phyloP scores from a whole-genome alignment of 2,113 vertebrate species.

The Columba janthina region DNA sequence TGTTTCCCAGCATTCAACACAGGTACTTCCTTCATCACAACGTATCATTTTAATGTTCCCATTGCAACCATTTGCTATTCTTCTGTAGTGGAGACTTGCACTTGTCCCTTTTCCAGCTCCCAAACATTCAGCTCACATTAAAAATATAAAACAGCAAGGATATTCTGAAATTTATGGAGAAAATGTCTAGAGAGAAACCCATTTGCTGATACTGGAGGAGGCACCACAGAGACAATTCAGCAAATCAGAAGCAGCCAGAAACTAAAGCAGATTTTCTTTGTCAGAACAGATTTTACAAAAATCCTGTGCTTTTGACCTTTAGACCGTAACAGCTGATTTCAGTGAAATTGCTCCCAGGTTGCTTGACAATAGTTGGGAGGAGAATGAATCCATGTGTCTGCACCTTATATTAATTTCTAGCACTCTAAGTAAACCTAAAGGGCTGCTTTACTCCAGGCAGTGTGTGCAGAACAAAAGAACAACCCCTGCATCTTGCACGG shows the following conservation, averaged over 20 bases:
- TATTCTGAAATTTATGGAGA: background rate
- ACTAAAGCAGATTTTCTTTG: slow-evolving; percentile 9
- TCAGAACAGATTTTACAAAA: slow-evolving; percentile 28
- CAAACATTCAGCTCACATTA: slow-evolving; percentile 9
- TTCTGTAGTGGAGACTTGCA: background rate
- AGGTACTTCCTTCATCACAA: background rate
- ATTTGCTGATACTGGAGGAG: background rate
- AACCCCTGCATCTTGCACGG: background rate
- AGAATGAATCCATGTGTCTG: slow-evolving; percentile 48
- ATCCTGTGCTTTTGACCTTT: slow-evolving; percentile 28
- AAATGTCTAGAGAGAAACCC: background rate
- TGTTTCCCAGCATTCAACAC: background rate
- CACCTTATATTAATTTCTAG: slow-evolving; percentile 32
- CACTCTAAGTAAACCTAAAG: background rate
- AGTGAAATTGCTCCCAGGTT: slow-evolving; percentile 40
- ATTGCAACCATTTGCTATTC: background rate
- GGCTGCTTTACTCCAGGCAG: background rate
- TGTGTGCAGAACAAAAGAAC: background rate
- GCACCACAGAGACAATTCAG: background rate
- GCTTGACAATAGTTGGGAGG: background rate
- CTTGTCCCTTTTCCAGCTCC: background rate
- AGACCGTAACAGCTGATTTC: background rate
- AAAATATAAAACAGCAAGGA: background rate
- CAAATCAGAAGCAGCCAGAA: slow-evolving; percentile 13
- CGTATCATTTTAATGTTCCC: background rate